phyloP scores from a whole-genome alignment of 1,140 invertebrate genomes.

The Heliconius eleuchia region DNA sequence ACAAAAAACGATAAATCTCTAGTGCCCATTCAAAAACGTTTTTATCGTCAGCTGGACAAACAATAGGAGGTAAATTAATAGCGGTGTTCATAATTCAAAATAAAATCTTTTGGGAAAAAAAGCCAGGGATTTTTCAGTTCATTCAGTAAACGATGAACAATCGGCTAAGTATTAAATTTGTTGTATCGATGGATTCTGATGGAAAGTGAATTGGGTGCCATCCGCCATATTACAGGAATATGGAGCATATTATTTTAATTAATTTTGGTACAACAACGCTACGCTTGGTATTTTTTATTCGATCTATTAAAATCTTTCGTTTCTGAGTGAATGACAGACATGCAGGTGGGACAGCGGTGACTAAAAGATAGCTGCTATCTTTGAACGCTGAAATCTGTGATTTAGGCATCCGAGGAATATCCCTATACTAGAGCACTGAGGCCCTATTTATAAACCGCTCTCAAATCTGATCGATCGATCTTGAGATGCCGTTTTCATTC shows the following conservation, averaged over 20 bases:
- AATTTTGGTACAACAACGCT: background rate
- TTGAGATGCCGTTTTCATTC: too few relatives aligned
- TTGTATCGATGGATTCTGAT: slow-evolving; percentile 14
- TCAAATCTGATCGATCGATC: too few relatives aligned
- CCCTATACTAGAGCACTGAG: too few relatives aligned
- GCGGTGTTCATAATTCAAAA: slow-evolving; percentile 38
- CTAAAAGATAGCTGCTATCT: too few relatives aligned
- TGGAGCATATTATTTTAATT: background rate
- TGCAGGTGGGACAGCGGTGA: too few relatives aligned
- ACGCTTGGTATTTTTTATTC: too few relatives aligned
- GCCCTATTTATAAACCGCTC: too few relatives aligned
- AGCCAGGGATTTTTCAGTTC: background rate
- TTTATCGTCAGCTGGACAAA: slow-evolving; percentile 36
- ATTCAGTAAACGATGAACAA: slow-evolving; percentile 9
- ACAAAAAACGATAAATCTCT: slow-evolving; percentile 37
- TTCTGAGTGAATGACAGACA: too few relatives aligned
- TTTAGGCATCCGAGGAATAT: too few relatives aligned
- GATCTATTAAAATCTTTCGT: too few relatives aligned
- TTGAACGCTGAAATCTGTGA: too few relatives aligned
- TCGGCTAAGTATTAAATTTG: slow-evolving; percentile 30
- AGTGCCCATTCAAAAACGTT: slow-evolving; percentile 31
- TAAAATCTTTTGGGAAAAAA: slow-evolving; percentile 18
- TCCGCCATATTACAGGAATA: background rate
- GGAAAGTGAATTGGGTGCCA: background rate
- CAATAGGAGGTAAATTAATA: slow-evolving; percentile 39